phyloP scores from a whole-genome alignment of 2,113 vertebrate genomes.

The Psittacula cyanocephala region DNA sequence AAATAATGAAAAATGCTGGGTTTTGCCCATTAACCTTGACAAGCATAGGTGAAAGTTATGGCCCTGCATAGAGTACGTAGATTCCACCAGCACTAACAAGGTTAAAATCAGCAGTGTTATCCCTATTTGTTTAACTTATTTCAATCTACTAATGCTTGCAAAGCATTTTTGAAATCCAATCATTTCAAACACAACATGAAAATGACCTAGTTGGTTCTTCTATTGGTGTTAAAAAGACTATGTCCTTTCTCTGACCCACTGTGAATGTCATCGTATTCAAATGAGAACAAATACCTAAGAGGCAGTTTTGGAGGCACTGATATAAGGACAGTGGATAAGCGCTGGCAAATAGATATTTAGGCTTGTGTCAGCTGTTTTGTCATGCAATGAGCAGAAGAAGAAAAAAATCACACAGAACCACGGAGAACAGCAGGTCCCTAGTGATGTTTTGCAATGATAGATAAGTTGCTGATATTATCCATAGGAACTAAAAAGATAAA shows the following conservation, averaged over 20 bases:
- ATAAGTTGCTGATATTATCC: not conserved
- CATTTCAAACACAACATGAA: not conserved
- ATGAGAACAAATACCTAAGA: not conserved
- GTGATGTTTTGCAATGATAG: not conserved
- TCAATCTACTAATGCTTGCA: not conserved
- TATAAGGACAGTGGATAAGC: not conserved
- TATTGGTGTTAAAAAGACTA: fast-evolving
- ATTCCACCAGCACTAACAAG: not conserved
- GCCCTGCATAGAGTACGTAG: not conserved
- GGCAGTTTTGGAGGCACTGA: not conserved
- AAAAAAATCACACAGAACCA: not conserved
- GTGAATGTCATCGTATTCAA: not conserved
- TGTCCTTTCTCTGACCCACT: not conserved
- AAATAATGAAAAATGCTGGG: not conserved
- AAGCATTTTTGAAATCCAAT: not conserved
- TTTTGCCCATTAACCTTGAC: not conserved
- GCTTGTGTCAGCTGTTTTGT: not conserved
- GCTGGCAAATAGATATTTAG: not conserved
- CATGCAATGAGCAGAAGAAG: not conserved
- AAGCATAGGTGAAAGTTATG: not conserved
- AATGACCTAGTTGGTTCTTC: not conserved
- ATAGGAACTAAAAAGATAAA: not conserved
- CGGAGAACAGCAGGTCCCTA: not conserved
- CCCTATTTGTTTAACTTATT: not conserved
- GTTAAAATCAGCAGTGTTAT: not conserved